Base-by-base conservation (phyloP, 2,797 vertebrate genomes). In the Pogonophryne albipinna region DNA sequence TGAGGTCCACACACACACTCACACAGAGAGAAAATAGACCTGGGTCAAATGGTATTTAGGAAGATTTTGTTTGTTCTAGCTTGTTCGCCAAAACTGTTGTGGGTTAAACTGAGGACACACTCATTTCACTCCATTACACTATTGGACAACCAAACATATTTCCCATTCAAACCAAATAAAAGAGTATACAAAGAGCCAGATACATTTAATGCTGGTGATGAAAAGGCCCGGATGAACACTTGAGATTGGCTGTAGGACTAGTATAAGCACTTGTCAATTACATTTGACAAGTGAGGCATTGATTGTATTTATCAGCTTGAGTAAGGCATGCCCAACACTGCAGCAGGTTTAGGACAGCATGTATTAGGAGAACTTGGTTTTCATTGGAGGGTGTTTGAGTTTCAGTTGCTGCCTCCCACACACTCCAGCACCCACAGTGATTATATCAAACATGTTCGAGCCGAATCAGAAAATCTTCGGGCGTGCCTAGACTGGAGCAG, bases 401-500 rank as follows among this genome's bases (percentile, higher is more conserved):
- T 61, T 82, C 51, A 50, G 46, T 50, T 41, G 60, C 55, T 45
- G 76, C 61, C 83, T 78, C 75, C 78, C 71, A 86, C 74, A 79
- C 51, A 65, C 76, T 65, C 56, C 57, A 51, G 46, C 19, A 56
- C 57, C 46, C 57, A 57, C 49, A 67, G 61, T 59, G 79, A 83
- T 85, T 74, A 73, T 57, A 74, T 82, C 78, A 72, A 80, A 79
- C 77, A 27, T 81, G 78, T 86, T 59, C 58, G 76, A 74, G 65
- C 79, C 71, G 27, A 82, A 76, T 83, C 78, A 62, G 27, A 67
- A 68, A 62, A 66, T 71, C 71, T 50, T 2, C 9, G 73, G 73
- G 62, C 84, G 14, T 65, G 87, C 74, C 84, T 74, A 56, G 74
- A 85, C 87, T 71, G 70, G 87, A 87, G 74, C 71, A 42, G 63